Evolutionary conservation across 2,888 invertebrate genomes (phyloP).

Genomic region (Mystacides longicornis): DNA sequence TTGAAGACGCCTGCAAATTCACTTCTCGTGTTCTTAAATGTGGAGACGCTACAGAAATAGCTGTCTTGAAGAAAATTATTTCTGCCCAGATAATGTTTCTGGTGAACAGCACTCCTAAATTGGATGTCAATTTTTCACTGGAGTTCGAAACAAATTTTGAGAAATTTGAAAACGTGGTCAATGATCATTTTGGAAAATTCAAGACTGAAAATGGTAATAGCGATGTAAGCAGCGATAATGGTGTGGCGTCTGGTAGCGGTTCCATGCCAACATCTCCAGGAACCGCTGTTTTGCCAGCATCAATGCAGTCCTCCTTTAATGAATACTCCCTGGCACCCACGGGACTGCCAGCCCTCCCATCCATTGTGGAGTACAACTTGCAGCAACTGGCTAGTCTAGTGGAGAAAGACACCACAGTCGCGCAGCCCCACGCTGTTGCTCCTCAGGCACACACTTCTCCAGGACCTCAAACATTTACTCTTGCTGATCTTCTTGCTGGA

Average conservation of each 20-base stretch:
- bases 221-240: slow-evolving; percentile 37
- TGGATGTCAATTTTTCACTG: slow-evolving; percentile 69
- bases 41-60: slow-evolving; percentile 78
- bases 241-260: slow-evolving; percentile 43
- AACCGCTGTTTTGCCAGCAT: slow-evolving; percentile 62
- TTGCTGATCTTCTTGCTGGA: slow-evolving; percentile 71
- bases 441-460: slow-evolving; percentile 46
- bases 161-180: slow-evolving; percentile 66
- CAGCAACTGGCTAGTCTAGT: slow-evolving; percentile 77
- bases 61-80: slow-evolving; percentile 74
- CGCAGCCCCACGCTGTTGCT: slow-evolving; percentile 38
- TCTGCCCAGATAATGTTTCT: slow-evolving; percentile 69
- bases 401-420: slow-evolving; percentile 56
- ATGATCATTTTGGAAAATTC: slow-evolving; percentile 68
- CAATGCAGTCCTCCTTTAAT: slow-evolving; percentile 68
- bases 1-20: slow-evolving; percentile 82
- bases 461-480: slow-evolving; percentile 60
- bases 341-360: slow-evolving; percentile 44
- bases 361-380: slow-evolving; percentile 81
- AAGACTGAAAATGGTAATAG: slow-evolving; percentile 47
- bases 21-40: slow-evolving; percentile 72
- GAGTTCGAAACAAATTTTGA: slow-evolving; percentile 76
- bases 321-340: slow-evolving; percentile 54
- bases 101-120: slow-evolving; percentile 73
- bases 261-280: slow-evolving; percentile 51